Base-by-base conservation (phyloP, 2,888 invertebrate species). In the Rhagonycha lutea region DNA sequence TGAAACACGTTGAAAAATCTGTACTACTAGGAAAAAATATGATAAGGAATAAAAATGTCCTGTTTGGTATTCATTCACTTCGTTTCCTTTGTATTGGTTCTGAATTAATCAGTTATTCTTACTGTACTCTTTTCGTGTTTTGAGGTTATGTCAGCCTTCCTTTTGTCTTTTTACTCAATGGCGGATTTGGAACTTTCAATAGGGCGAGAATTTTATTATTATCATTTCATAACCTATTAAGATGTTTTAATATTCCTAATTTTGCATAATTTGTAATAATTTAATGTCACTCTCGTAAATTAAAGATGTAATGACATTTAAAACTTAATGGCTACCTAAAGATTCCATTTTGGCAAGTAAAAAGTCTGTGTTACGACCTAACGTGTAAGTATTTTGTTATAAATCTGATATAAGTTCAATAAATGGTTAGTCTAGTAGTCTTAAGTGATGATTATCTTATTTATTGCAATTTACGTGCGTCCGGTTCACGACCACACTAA, bases 401-500 rank as follows among this genome's bases (percentile, higher is more conserved):
- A 73, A 61, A 69, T 69, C 69, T 69, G 72, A 75, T 75, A 72
- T 69, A 62, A 73, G 72, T 72, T 69, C 72, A 76, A 76, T 76
- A 72, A 69, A 65, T 72, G 75, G 72, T 63, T 62, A 72, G 61
- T 61, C 62, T 26, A 26, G 68, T 60, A 68, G 47, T 65, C 63
- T 71, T 28, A 61, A 60, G 61, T 61, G 75, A 73, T 76, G 65
- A 72, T 75, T 72, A 76, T 76, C 72, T 76, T 18, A 61, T 72
- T 63, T 60, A 47, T 28, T 62, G 72, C 61, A 67, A 69, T 47
- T 76, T 72, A 76, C 72, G 67, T 76, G 72, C 72, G 67, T 76
- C 75, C 75, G 75, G 72, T 73, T 71, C 69, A 47, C 61, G 61
- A 69, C 60, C 69, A 60, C 69, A 26, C 63, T 65, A 65, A 65